Evolutionary conservation across 2,797 vertebrate species (phyloP).

Genomic region (Parauchenoglanis ngamensis): DNA sequence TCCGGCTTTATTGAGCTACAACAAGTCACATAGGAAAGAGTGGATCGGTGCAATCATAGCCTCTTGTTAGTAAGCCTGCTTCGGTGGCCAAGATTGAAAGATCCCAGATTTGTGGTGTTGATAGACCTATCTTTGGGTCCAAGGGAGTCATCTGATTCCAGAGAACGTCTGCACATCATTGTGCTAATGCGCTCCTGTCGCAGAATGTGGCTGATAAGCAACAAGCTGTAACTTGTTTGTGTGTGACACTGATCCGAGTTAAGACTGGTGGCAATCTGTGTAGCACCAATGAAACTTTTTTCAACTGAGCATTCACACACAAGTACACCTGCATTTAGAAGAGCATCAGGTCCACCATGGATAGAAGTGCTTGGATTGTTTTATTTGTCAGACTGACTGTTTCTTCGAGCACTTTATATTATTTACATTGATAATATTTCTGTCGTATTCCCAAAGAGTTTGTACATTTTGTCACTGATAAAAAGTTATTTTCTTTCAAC

Average conservation of each 20-base stretch:
- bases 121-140: background rate
- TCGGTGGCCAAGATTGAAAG: background rate
- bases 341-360: background rate
- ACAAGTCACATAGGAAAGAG: background rate
- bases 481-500: background rate
- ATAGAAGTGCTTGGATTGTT: background rate
- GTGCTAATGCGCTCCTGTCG: background rate
- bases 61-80: slow-evolving; percentile 1
- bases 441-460: background rate
- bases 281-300: background rate
- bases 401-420: too few relatives aligned
- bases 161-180: background rate
- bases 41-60: background rate
- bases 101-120: background rate
- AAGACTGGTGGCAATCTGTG: background rate
- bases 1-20: background rate
- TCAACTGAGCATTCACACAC: background rate
- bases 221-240: background rate
- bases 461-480: background rate
- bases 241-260: background rate
- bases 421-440: background rate
- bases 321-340: background rate
- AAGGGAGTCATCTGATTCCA: background rate
- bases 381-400: background rate
- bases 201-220: background rate